Base-by-base conservation (phyloP, 2,888 invertebrate genomes). In the Aethes cnicana region DNA sequence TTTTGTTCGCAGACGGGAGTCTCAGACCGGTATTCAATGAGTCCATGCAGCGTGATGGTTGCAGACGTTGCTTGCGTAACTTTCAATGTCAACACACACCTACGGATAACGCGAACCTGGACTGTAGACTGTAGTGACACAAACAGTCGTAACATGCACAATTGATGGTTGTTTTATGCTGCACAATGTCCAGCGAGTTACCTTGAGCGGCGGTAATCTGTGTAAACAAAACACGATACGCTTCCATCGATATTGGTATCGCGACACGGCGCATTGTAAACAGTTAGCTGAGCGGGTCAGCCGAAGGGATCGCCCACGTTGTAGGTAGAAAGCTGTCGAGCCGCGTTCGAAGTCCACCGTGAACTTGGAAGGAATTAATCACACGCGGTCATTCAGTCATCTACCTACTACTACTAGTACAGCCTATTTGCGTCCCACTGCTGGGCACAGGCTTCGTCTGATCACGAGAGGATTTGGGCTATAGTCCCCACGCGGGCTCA, bases 31-130 rank as follows among this genome's bases (percentile, higher is more conserved):
- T 67, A 64, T 68, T 61, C 59, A 58, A 54, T 54, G 48, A 59
- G 54, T 55, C 64, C 63, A 64, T 54, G 57, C 61, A 66, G 58
- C 55, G 59, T 56, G 57, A 68, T 66, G 75, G 67, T 73, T 74
- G 69, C 68, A 71, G 56, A 58, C 55, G 56, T 64, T 61, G 69
- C 84, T 87, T 86, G 84, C 84, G 81, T 86, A 87, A 87, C 81
- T 81, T 86, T 84, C 86, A 88, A 89, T 87, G 87, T 87, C 87
- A 85, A 81, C 80, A 78, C n/a, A n/a, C n/a, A n/a, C n/a, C n/a
- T n/a, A n/a, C n/a, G n/a, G n/a, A n/a, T n/a, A n/a, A n/a, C n/a
- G n/a, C n/a, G n/a, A n/a, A n/a, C n/a, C n/a, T n/a, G n/a, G n/a
- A n/a, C n/a, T n/a, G n/a, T n/a, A n/a, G n/a, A n/a, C n/a, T n/a